Base-by-base conservation (phyloP, 2,797 vertebrate genomes). In the Onychomys leucogaster region DNA sequence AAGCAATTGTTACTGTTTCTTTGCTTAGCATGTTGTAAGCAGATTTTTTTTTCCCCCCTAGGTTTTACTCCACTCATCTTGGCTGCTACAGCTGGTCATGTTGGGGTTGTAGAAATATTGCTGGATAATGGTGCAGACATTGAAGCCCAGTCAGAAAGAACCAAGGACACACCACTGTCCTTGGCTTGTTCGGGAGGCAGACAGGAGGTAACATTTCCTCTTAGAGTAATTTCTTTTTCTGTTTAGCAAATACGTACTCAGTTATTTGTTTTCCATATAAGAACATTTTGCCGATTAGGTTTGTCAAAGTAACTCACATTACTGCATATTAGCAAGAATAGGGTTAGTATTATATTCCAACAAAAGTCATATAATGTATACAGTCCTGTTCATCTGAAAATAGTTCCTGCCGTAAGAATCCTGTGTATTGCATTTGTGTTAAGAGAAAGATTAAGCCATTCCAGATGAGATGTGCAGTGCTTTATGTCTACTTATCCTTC, bases 141-240 rank as follows among this genome's bases (percentile, higher is more conserved):
- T 94, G 99, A 99, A 98, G 99, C 99, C 86, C 99, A 99, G 90
- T 99, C 99, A 34, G 99, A 99, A 98, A 99, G 99, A 98, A 99
- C 99, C 89, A 99, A 99, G 98, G 99, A 99, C 95, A 99, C 99
- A 80, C 99, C 99, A 14, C 98, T 99, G 96, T 99, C 99, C 90
- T 98, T 99, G 98, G 99, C 99, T 96, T 99, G 99, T 96, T 99
- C 99, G 49, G 99, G 99, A 94, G 99, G 99, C 94, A 99, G 99
- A 84, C 99, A 99, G 97, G 99, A 99, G 99, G 99, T 99, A 98
- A 94, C 55, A 6, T 76, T 95, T 96, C 46, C 17, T n/a, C 19
- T 84, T 57, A 59, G 11, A 93, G 32, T 57, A 96, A 71, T 34
- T 19, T 14, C 82, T 6, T 63, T 4, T 52, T 90, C 16, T 75